A percentile compares a stretch with the other conserved stretches of the same genome.
Conservation (phyloP, 2,113 vertebrate genomes). For the Forbesichthys agassizii region DNA sequence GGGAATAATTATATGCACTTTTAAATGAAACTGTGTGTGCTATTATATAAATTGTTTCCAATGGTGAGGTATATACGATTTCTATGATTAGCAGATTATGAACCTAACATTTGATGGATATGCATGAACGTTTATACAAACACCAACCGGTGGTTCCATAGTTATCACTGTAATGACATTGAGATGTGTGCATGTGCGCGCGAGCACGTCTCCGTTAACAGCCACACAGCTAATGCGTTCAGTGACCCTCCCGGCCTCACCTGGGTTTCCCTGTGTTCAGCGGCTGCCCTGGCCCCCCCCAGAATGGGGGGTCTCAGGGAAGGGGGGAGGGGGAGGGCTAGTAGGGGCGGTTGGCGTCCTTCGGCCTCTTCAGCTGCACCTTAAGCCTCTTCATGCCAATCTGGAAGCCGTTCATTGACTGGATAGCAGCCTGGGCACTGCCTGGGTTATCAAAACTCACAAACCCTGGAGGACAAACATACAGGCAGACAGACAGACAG, state of each 20-base stretch:
- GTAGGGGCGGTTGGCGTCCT: conserved; percentile 98
- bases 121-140: conserved; percentile 53
- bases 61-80: conserved; percentile 40
- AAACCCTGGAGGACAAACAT: conserved; percentile 82
- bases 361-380: conserved; percentile 99
- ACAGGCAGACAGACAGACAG: conserved; percentile 19
- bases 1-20: conserved; percentile 36
- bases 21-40: neutral
- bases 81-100: conserved; percentile 44
- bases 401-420: conserved; percentile 99
- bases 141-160: conserved; percentile 27
- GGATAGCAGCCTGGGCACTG: conserved; percentile 98
- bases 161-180: conserved; percentile 34
- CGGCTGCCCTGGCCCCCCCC: conserved; percentile 69
- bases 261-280: conserved; percentile 71
- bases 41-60: no score
- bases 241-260: conserved; percentile 42
- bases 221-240: conserved; percentile 13
- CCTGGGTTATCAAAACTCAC: conserved; percentile 99
- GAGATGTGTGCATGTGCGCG: neutral
- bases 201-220: conserved; percentile 19
- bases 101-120: conserved; percentile 43
- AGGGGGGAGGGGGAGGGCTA: conserved; percentile 75
- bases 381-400: conserved; percentile 99
- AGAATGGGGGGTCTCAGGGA: conserved; percentile 24